Percentiles rank a stretch among this genome's conserved stretches.
These are phyloP conservation scores for Eubasilissa regina DNA, from an alignment of 1,140 invertebrate species.

Conservation along the genomic window DNA sequence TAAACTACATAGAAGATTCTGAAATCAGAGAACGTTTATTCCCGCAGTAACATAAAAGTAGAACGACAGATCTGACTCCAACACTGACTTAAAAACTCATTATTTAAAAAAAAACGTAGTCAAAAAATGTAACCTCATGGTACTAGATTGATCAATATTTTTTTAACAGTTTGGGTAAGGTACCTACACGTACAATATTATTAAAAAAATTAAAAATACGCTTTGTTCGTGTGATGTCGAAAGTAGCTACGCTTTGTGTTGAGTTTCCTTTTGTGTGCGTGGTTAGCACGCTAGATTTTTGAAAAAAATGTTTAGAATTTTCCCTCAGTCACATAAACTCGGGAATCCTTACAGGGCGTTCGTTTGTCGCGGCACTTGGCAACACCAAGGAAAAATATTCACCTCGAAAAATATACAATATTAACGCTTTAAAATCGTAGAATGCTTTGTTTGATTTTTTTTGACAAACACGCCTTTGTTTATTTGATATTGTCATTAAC, in stretches of 20 bases:
- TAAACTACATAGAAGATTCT: no score
- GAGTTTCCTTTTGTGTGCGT: constrained; percentile 18
- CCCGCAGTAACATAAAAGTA: neutral
- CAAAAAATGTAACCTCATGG: neutral
- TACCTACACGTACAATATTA: no score
- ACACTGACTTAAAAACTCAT: neutral
- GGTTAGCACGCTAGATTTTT: neutral
- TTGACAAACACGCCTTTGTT: neutral
- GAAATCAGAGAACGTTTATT: no score
- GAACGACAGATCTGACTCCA: neutral
- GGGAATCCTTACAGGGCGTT: neutral
- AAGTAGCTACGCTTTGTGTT: constrained; percentile 1
- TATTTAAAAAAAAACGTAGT: neutral
- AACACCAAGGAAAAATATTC: neutral
- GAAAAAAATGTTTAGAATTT: constrained; percentile 5
- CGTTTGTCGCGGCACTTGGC: neutral
- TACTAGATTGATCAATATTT: neutral
- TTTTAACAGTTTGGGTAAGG: neutral
- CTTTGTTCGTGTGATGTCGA: neutral
- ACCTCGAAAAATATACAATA: neutral
- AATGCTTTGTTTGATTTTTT: neutral
- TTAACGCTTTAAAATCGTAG: neutral
- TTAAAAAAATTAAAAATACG: neutral
- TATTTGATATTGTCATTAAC: constrained; percentile 3
- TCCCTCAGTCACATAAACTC: neutral